A percentile compares a stretch with the other conserved stretches of the same genome.
phyloP scores from a whole-genome alignment of 2,113 vertebrate species.

The Vulpes vulpes region DNA sequence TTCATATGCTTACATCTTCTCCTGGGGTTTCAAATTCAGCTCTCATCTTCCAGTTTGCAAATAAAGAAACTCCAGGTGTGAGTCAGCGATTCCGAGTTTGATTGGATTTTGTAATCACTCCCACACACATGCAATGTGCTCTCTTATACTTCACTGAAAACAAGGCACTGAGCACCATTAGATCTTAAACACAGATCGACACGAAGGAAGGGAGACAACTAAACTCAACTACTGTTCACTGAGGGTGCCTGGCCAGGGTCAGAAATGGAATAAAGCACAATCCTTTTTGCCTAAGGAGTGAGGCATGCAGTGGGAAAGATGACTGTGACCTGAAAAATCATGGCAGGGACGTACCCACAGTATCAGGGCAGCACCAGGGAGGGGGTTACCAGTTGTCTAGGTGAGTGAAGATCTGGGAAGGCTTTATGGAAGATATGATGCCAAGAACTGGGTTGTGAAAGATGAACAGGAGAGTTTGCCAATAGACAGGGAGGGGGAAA shows the following conservation, averaged over 20 bases:
- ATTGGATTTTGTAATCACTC: not conserved
- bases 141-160: not conserved
- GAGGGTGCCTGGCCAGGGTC: not conserved
- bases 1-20: not conserved
- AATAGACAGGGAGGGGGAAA: not conserved
- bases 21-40: not conserved
- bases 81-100: not conserved
- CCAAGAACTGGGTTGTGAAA: not conserved
- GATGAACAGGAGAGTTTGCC: not conserved
- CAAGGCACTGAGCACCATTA: not conserved
- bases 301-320: not conserved
- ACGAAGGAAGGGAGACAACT: not conserved
- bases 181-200: not conserved
- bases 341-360: accelerated
- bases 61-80: constrained; percentile 31
- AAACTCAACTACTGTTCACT: not conserved
- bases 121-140: accelerated
- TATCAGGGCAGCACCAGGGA: accelerated
- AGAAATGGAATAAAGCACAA: not conserved
- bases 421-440: not conserved
- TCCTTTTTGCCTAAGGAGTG: not conserved
- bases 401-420: not conserved
- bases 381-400: not conserved
- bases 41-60: not conserved
- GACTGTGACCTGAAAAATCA: not conserved